phyloP scores from a whole-genome alignment of 2,113 vertebrate species.

The Chaetops frenatus region DNA sequence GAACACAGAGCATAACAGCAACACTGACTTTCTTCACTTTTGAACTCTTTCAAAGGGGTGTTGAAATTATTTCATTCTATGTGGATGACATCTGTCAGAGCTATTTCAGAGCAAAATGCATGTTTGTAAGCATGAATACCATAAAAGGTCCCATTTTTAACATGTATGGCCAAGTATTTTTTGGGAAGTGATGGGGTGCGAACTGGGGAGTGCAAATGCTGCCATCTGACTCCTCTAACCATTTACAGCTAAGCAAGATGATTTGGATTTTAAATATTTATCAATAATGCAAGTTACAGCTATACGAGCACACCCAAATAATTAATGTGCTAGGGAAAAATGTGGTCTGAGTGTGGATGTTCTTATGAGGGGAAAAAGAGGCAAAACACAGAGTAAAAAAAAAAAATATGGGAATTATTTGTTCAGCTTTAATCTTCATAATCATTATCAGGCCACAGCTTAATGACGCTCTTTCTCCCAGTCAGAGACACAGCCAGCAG shows the following conservation, averaged over 20 bases:
- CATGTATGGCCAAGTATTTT: not conserved
- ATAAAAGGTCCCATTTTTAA: not conserved
- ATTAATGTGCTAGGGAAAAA: not conserved
- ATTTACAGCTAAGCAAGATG: not conserved
- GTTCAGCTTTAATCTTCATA: slow-evolving; percentile 32
- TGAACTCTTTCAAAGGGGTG: not conserved
- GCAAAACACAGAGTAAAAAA: not conserved
- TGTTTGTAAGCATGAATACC: not conserved
- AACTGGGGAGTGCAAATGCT: not conserved
- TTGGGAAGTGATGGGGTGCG: not conserved
- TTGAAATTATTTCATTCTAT: not conserved
- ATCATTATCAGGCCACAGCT: slow-evolving; percentile 13
- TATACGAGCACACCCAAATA: not conserved
- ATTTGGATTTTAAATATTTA: not conserved
- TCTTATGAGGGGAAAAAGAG: not conserved
- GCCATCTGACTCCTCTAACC: not conserved
- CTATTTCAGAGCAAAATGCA: not conserved
- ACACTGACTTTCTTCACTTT: not conserved
- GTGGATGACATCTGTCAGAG: not conserved
- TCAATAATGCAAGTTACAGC: not conserved
- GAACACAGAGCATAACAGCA: not conserved
- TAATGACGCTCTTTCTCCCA: not conserved
- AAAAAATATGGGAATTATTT: not conserved
- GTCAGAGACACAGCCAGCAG: not conserved
- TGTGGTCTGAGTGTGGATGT: not conserved